Base-by-base conservation (phyloP, 2,888 invertebrate species). In the Chrysodeixis includens region DNA sequence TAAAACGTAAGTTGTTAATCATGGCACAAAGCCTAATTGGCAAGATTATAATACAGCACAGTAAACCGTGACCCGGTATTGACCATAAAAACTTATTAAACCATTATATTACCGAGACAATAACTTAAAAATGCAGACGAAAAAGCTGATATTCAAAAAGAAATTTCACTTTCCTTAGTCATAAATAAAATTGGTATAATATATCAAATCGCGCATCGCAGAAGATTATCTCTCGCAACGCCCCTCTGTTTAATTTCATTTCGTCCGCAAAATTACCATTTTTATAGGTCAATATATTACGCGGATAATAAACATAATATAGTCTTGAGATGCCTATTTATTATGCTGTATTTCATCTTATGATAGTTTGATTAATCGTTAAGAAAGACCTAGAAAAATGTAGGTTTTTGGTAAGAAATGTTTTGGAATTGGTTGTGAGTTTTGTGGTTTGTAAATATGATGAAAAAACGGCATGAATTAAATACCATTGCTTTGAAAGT, bases 261-360 rank as follows among this genome's bases (percentile, higher is more conserved):
- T 78, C 76, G 65, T 66, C 65, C 65, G 73, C 30, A 16, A 76
- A 76, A 79, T 79, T 79, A 81, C 79, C 79, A 79, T 79, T 79
- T 79, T 79, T 79, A 79, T 79, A 67, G 70, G 68, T 64, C 68
- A 76, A 81, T 81, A 81, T 75, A 81, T 79, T 73, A 69, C 54
- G 69, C 62, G 67, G 64, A 56, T 77, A 73, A 78, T 71, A 78
- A 79, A 73, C 61, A 77, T 76, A 62, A 76, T 76, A 73, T 35
- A 74, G 70, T 63, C 58, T 52, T 61, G 44, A 51, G 53, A 66
- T 60, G 65, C 56, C 54, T 55, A 51, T 69, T 73, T 18, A 49
- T 49, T 49, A 49, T 49, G 46, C 18, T 20, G 16, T 49, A 46
- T 46, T 49, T 49, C 10, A 20, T 49, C 3, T 20, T 49, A 20